phyloP scores from a whole-genome alignment of 2,113 vertebrate genomes.

The Colinus virginianus region DNA sequence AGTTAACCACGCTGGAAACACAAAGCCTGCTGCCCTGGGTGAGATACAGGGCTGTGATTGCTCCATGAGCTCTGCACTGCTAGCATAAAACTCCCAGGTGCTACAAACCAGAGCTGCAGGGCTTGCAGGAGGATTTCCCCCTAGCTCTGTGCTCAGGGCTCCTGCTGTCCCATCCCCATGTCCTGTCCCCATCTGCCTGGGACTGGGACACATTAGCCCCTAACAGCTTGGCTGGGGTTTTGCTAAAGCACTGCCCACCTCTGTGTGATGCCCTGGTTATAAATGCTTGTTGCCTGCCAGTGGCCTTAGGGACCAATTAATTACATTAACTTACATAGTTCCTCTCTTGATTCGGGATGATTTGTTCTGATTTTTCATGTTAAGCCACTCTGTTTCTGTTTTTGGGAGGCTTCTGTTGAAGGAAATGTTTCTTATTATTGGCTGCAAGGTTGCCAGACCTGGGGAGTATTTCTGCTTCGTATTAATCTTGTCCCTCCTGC shows the following conservation, averaged over 20 bases:
- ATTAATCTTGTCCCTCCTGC: neutral
- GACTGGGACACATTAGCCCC: accelerated
- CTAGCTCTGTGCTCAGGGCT: neutral
- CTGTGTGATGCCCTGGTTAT: neutral
- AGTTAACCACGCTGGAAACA: neutral
- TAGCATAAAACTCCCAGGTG: neutral
- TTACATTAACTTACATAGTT: neutral
- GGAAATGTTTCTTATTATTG: constrained; percentile 10
- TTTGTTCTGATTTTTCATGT: neutral
- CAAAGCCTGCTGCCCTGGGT: neutral
- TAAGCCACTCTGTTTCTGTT: neutral
- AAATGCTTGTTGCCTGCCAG: neutral
- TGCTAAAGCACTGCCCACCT: neutral
- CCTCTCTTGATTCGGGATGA: neutral
- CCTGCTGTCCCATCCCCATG: neutral
- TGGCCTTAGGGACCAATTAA: neutral
- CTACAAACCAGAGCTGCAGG: neutral
- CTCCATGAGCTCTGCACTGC: neutral
- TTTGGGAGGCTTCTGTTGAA: neutral
- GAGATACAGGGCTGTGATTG: neutral
- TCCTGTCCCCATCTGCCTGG: accelerated
- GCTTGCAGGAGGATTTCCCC: neutral
- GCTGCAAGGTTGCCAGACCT: neutral
- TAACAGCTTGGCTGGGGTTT: neutral
- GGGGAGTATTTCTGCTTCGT: neutral